These are phyloP conservation scores for Pheucticus melanocephalus DNA, from an alignment of 2,113 vertebrate species.

Conservation along the genomic window DNA sequence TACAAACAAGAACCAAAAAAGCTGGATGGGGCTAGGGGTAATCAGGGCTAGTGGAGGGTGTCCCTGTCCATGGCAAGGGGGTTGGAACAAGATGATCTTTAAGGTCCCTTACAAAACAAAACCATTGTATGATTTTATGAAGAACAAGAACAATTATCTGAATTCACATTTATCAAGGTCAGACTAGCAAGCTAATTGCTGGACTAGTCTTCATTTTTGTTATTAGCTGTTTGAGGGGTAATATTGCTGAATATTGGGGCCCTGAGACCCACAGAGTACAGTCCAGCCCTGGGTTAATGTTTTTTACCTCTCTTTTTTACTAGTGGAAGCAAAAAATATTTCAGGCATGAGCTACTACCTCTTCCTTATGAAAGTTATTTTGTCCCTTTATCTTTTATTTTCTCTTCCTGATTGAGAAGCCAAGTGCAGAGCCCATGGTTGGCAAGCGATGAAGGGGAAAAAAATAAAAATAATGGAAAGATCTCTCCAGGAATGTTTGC, in stretches of 20 bases:
- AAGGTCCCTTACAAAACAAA: not conserved
- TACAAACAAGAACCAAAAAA: not conserved
- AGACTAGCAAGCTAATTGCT: not conserved
- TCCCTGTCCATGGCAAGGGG: not conserved
- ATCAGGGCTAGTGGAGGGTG: not conserved
- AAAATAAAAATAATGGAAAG: constrained; percentile 32
- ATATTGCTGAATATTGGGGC: not conserved
- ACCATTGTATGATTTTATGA: not conserved
- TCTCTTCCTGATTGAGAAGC: constrained; percentile 44
- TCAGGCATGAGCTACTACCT: not conserved
- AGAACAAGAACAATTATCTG: not conserved
- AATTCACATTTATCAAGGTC: not conserved
- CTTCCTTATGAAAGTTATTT: not conserved
- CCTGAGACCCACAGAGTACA: not conserved
- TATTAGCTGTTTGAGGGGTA: not conserved
- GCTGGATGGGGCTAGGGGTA: not conserved
- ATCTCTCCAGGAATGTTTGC: constrained; percentile 29
- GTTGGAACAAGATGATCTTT: not conserved
- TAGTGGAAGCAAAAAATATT: constrained; percentile 17
- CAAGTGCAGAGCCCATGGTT: not conserved
- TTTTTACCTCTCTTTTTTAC: not conserved
- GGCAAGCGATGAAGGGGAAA: constrained; percentile 50
- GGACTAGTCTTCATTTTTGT: not conserved
- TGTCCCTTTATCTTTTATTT: constrained; percentile 16
- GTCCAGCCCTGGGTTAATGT: not conserved